phyloP scores from a whole-genome alignment of 2,888 invertebrate genomes.

The Scrobipalpa atriplicella region DNA sequence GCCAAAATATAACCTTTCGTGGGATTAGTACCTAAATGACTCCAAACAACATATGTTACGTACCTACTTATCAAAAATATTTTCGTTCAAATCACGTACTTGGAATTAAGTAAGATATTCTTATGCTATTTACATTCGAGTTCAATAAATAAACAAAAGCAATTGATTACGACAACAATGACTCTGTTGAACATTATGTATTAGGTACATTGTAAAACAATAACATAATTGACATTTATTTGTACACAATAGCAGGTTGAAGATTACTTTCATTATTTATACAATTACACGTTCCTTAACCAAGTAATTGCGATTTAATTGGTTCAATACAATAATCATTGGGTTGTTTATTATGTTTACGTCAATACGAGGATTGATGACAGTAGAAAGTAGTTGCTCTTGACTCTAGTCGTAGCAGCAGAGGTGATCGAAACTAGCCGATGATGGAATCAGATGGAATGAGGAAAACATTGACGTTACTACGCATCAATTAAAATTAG shows the following conservation, averaged over 20 bases:
- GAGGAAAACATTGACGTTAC: too few relatives aligned
- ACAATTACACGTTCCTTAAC: slow-evolving; percentile 2
- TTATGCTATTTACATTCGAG: background rate
- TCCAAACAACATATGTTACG: background rate
- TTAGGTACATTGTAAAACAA: background rate
- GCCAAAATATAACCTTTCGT: background rate
- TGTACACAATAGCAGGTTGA: background rate
- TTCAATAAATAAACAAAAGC: background rate
- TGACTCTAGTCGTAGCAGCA: too few relatives aligned
- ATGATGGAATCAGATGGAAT: too few relatives aligned
- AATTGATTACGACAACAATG: background rate
- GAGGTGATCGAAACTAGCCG: too few relatives aligned
- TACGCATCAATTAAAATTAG: too few relatives aligned
- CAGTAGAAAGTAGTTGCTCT: too few relatives aligned
- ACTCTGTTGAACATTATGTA: background rate
- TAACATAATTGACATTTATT: background rate
- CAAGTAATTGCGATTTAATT: background rate
- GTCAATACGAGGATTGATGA: too few relatives aligned
- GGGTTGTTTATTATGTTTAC: background rate
- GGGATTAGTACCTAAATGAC: background rate
- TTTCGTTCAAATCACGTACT: background rate
- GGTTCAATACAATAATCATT: background rate
- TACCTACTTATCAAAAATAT: background rate
- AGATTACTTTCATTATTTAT: background rate
- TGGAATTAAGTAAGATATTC: background rate